Conservation (phyloP, 37 sponge, comb jelly and placozoan species). For the Amphimedon queenslandica region DNA sequence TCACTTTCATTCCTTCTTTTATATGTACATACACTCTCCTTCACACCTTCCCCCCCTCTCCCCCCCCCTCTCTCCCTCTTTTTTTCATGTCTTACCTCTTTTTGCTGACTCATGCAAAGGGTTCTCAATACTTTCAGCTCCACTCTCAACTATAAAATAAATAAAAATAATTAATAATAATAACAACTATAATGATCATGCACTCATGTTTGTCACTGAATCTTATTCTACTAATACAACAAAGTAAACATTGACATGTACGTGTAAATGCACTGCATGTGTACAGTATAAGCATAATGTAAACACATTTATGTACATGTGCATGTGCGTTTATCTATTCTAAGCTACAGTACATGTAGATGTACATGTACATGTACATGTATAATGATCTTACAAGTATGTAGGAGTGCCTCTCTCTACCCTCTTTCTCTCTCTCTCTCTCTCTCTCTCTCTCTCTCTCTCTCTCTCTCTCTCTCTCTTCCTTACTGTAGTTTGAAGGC, state of each 20-base stretch:
- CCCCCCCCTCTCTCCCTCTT: too few relatives aligned
- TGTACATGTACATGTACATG: neutral
- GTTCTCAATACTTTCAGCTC: constrained; percentile 88
- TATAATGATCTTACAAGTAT: neutral
- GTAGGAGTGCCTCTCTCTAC: too few relatives aligned
- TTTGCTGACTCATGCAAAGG: constrained; percentile 98
- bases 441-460: too few relatives aligned
- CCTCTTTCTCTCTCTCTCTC: too few relatives aligned
- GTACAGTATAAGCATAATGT: neutral
- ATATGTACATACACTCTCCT: neutral
- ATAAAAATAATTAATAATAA: too few relatives aligned
- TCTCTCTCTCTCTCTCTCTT: too few relatives aligned
- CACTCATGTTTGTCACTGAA: too few relatives aligned
- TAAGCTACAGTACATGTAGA: neutral
- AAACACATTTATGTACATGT: neutral
- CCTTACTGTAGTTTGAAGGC: constrained; percentile 90
- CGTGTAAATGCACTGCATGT: neutral
- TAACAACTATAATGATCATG: too few relatives aligned
- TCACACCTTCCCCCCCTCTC: too few relatives aligned
- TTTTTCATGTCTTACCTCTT: constrained; percentile 83
- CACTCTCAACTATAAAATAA: too few relatives aligned
- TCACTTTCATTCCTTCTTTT: neutral
- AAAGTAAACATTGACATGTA: neutral
- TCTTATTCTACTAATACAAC: neutral
- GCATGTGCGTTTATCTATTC: neutral